Evolutionary conservation across 1,140 invertebrate species (phyloP), one percentile per base, ranked within the genome.

Genomic region (Elymnias hypermnestra): DNA sequence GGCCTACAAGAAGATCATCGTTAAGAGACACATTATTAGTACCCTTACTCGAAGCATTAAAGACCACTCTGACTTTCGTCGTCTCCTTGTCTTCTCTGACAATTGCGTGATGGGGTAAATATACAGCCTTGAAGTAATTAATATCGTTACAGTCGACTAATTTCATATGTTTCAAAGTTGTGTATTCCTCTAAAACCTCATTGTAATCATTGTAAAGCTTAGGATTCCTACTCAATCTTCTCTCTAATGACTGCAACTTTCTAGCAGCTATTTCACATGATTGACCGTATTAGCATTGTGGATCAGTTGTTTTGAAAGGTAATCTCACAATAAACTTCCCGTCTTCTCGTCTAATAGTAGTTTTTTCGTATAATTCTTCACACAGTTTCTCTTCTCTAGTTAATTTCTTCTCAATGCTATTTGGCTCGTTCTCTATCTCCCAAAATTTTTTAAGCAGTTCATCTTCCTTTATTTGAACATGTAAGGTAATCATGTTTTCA

Each of bases 381-480:
- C 55, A 64, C 38, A 13, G 23, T 29, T 36, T 26, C 26, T 64
- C 53, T 23, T 47, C 48, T 4, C 33, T 8, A 5, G 49, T 58
- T 5, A 61, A 25, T 37, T 26, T 50, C 25, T 43, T 61, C n/a
- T 53, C 5, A 5, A 52, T 43, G 6, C 5, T 26, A 26, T 53
- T 41, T 5, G 61, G 61, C 39, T 68, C 64, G 10, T 39, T 42
- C 14, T 65, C 62, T 2, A 62, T 38, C 37, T 69, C 62, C 65
- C 57, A 68, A 39, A 67, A 56, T 21, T 41, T 22, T 23, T 50
- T 50, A 5, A 67, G 7, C n/a, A 56, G 28, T 2, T 57, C 48
- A 23, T 63, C 57, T 13, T 55, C 48, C 21, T 40, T 47, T 0
- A 53, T 31, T 31, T 53, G 49, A 14, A 44, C 22, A 43, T 61